Base-by-base conservation (phyloP, 2,113 vertebrate genomes). In the Cygnus atratus region DNA sequence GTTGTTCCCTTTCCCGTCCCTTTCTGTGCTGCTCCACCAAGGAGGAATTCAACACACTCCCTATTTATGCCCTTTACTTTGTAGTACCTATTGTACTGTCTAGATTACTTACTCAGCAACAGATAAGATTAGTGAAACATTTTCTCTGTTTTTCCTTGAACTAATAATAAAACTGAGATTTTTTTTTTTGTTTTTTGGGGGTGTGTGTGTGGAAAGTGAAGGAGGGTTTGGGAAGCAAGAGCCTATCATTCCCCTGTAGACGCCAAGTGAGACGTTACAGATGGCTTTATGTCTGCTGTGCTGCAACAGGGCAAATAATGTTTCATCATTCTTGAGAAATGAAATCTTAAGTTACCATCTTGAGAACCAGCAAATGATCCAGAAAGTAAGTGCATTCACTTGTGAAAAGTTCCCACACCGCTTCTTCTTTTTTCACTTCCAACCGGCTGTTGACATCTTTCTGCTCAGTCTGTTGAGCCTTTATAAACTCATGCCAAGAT, bases 381-480 rank as follows among this genome's bases (percentile, higher is more conserved):
- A 99, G 98, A 97, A 99, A 99, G 97, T 99, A 99, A 91, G 98
- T 98, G 78, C 99, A 99, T 98, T 99, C 98, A 43, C 98, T 99
- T 50, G 98, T 99, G 97, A 99, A 99, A 73, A 99, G 98, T 84
- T 99, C 99, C 99, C 98, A 99, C 63, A 99, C 80, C 9, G 99
- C 98, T 90, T 98, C 98, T 70, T 98, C 98, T 90, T 98, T 98
- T 97, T 97, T 98, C 84, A 91, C 93, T 91, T 97, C 97, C 87
- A 96, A 90, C 19, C 74, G 94, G 84, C 96, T 89, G 43, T 95
- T 24, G 29, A 82, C 61, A 29, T 92, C 41, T 66, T 97, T 97
- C 82, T 97, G 90, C 88, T 98, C 93, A 48, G 84, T 93, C 6
- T 96, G 96, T 87, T 98, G 97, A 44, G 90, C 97, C 84, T 80